Base-by-base conservation (phyloP, 2,113 vertebrate genomes). In the Xerus inauris region DNA sequence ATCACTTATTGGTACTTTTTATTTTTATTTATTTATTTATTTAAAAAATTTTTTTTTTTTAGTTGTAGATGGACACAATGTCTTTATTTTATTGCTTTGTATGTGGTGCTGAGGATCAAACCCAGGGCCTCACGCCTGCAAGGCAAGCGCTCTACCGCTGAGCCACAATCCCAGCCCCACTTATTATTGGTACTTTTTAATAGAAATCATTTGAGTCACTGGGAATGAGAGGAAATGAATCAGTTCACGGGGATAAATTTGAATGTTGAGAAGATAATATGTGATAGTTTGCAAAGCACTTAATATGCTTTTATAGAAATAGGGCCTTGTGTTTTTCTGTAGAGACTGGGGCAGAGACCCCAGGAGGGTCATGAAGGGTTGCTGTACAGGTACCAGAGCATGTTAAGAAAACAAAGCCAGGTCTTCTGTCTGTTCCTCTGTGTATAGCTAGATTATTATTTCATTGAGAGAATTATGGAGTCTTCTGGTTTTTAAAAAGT, bases 401-500 rank as follows among this genome's bases (percentile, higher is more conserved):
- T 12, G 57, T 26, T 81, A 38, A 30, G 80, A 79, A 67, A 45
- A 26, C 20, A 28, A 40, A 72, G 35, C 64, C 14, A 38, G 22
- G 24, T 51, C 45, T 45, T 75, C 40, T 38, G 22, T 54, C 51
- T 88, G 20, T 81, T 47, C 26, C 32, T 89, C 54, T 8, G 14
- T 83, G 20, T 67, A 10, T 85, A 54, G 62, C 26, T 94, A 17
- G 38, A 59, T 87, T n/a, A 54, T 76, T 76, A 80, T 75, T 97
- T 94, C 71, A 67, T 93, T 95, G 86, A 64, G 69, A 89, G 65
- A 96, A 91, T 59, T 67, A 81, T 17, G 49, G 85, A 84, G 30
- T 89, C 83, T 93, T 91, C 71, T 35, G 64, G 16, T 69, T 92
- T 85, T 83, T 38, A 76, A 80, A 92, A 82, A 30, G 45, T 19